Evolutionary conservation across 2,888 invertebrate species (phyloP).

Genomic region (Strigamia maritima): DNA sequence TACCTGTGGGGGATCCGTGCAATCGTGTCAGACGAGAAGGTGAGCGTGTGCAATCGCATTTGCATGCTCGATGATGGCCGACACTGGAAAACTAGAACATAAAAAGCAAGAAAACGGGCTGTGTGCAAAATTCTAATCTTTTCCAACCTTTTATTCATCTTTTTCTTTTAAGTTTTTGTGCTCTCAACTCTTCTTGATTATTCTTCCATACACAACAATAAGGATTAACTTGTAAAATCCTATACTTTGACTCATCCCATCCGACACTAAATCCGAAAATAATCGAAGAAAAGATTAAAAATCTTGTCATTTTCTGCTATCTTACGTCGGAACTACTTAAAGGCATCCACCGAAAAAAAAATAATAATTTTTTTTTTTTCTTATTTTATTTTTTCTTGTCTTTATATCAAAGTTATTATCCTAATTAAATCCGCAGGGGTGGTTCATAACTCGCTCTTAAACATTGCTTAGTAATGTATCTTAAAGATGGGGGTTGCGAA

Average conservation of each 20-base stretch:
- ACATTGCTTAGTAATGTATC: slow-evolving; percentile 28
- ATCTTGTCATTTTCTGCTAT: background rate
- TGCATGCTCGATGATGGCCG: slow-evolving; percentile 19
- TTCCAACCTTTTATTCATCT: background rate
- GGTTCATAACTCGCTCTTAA: slow-evolving; percentile 21
- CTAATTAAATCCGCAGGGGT: slow-evolving; percentile 24
- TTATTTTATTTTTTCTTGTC: background rate
- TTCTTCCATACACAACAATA: background rate
- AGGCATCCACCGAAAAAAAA: background rate
- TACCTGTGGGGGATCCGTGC: slow-evolving; percentile 19
- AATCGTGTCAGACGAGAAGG: background rate
- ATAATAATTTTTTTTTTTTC: background rate
- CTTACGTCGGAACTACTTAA: background rate
- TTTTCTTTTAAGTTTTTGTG: background rate
- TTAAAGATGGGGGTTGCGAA: background rate
- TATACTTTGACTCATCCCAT: background rate
- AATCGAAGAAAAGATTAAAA: slow-evolving; percentile 11
- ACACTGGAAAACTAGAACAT: background rate
- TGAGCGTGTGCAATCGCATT: background rate
- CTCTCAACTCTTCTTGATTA: background rate
- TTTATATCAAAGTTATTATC: slow-evolving; percentile 10
- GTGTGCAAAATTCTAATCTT: background rate
- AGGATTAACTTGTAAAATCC: slow-evolving; percentile 13
- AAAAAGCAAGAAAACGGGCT: background rate
- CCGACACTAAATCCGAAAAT: background rate